Conservation (phyloP, 2,797 vertebrate genomes). For the Lophius americanus region DNA sequence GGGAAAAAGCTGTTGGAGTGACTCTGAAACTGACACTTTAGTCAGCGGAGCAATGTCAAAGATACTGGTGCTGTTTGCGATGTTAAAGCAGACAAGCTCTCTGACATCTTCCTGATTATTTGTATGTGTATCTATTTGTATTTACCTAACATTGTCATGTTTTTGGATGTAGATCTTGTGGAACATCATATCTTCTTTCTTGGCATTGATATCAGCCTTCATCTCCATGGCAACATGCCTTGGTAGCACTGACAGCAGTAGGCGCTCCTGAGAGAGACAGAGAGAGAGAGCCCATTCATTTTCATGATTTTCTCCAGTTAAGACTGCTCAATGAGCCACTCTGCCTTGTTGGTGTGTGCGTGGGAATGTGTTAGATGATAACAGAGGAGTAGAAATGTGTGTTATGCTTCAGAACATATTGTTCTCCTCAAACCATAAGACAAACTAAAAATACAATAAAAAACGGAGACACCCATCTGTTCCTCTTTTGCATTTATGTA, state of each 20-base stretch:
- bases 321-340: slow-evolving; percentile 69
- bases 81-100: slow-evolving; percentile 11
- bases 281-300: slow-evolving; percentile 57
- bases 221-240: slow-evolving; percentile 99
- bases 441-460: slow-evolving; percentile 53
- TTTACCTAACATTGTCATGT: slow-evolving; percentile 98
- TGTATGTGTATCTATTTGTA: slow-evolving; percentile 15
- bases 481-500: slow-evolving; percentile 58
- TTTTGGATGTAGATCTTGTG: slow-evolving; percentile 99
- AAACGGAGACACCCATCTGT: slow-evolving; percentile 54
- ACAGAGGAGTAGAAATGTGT: slow-evolving; percentile 49
- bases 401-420: slow-evolving; percentile 69
- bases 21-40: slow-evolving; percentile 58
- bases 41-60: slow-evolving; percentile 46
- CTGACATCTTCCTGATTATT: slow-evolving; percentile 3
- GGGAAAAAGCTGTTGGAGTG: slow-evolving; percentile 56
- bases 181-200: slow-evolving; percentile 99
- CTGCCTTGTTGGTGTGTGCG: slow-evolving; percentile 61
- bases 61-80: slow-evolving; percentile 22
- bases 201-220: slow-evolving; percentile 99
- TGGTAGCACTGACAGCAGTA: slow-evolving; percentile 96
- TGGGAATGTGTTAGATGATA: slow-evolving; percentile 75
- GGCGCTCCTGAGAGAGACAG: slow-evolving; percentile 87
- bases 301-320: slow-evolving; percentile 57
- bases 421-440: slow-evolving; percentile 64